These are phyloP conservation scores for Anhinga rufa DNA, from an alignment of 2,113 vertebrate species.

Conservation along the genomic window DNA sequence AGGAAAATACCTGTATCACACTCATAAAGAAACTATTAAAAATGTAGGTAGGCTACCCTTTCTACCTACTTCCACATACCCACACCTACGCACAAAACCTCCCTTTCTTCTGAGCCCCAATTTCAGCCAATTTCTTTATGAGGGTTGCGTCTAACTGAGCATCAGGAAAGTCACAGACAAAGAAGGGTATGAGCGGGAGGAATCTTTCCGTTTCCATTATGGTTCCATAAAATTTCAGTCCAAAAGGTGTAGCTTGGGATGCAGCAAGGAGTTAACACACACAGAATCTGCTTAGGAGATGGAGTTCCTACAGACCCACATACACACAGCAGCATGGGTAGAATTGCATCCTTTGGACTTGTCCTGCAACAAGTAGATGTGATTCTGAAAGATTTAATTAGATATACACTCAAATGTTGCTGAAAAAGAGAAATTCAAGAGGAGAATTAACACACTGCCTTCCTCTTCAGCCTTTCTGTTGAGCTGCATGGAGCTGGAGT, in stretches of 20 bases:
- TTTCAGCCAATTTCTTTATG: slow-evolving; percentile 11
- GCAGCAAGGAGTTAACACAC: background rate
- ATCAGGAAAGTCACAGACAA: background rate
- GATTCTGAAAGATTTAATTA: background rate
- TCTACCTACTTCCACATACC: slow-evolving; percentile 17
- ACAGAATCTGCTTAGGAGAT: accelerated
- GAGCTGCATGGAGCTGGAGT: background rate
- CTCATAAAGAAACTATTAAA: slow-evolving; percentile 36
- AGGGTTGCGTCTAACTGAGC: background rate
- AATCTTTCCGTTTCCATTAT: background rate
- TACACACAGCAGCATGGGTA: background rate
- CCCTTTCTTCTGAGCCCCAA: background rate
- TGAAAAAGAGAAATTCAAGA: background rate
- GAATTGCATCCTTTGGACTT: background rate
- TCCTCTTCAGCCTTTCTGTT: background rate
- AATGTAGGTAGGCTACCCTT: slow-evolving; percentile 13
- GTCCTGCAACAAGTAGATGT: background rate
- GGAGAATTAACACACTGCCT: background rate
- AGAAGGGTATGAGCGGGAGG: background rate
- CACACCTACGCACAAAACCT: slow-evolving; percentile 18
- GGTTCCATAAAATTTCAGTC: background rate
- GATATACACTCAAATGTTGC: background rate
- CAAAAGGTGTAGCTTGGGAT: background rate
- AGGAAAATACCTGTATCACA: slow-evolving; percentile 59
- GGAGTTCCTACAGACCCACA: background rate